A percentile compares a stretch with the other conserved stretches of the same genome.
Conservation (phyloP, 2,797 vertebrate species). For the Heteromormyrus szaboi region DNA sequence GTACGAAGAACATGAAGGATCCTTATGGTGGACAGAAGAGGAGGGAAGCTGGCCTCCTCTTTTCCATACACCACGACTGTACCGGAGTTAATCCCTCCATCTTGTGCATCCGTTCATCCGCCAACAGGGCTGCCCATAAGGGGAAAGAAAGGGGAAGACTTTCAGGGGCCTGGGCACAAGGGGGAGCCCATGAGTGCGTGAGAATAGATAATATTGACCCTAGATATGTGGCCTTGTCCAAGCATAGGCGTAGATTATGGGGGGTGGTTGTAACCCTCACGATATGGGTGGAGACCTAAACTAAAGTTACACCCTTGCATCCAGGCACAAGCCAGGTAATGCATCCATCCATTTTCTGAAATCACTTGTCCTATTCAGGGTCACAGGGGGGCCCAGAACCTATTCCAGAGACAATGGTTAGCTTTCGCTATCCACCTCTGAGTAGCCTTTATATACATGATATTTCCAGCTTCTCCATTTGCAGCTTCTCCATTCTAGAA, state of each 20-base stretch:
- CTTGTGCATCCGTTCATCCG: not conserved
- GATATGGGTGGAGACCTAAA: not conserved
- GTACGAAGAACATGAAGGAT: not conserved
- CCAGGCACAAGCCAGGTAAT: not conserved
- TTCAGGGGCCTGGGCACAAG: not conserved
- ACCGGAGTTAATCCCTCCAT: not conserved
- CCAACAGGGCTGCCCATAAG: not conserved
- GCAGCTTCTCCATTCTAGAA: not conserved
- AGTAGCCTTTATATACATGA: not conserved
- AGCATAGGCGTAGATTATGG: not conserved
- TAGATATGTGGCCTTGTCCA: not conserved
- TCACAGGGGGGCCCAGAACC: not conserved
- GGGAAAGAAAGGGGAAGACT: not conserved
- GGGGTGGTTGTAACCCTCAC: not conserved
- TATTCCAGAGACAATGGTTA: not conserved
- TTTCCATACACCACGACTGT: not conserved
- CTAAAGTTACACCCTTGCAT: not conserved
- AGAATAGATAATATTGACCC: not conserved
- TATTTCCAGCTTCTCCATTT: not conserved
- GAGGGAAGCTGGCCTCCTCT: not conserved
- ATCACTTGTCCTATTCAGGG: not conserved
- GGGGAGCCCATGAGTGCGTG: not conserved
- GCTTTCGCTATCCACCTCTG: not conserved
- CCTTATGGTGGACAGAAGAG: not conserved
- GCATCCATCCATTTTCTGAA: not conserved